These are phyloP conservation scores for Cyclophora punctaria DNA, from an alignment of 2,888 invertebrate genomes.

Conservation along the genomic window DNA sequence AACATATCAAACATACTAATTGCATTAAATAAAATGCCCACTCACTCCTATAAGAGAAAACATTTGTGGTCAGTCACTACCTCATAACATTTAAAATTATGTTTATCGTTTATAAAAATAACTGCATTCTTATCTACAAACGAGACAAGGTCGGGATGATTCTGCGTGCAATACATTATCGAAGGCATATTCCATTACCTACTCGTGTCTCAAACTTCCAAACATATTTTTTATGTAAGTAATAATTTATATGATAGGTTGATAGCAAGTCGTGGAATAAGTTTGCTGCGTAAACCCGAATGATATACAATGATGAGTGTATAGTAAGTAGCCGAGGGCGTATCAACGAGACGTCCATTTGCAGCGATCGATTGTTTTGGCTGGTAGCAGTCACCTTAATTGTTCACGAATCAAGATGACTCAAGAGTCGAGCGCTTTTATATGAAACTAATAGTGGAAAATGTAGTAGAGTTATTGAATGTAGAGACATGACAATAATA, in stretches of 20 bases:
- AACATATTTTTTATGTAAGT: too few species aligned
- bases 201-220: too few species aligned
- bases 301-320: too few species aligned
- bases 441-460: slow-evolving; percentile 26
- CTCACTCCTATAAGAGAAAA: too few species aligned
- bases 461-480: not conserved
- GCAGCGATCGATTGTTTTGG: slow-evolving; percentile 72
- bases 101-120: slow-evolving; percentile 44
- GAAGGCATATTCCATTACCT: not conserved
- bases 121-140: slow-evolving; percentile 41
- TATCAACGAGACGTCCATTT: slow-evolving; percentile 56
- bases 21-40: too few species aligned
- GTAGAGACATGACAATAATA: not conserved
- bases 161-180: not conserved
- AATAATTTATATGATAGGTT: too few species aligned
- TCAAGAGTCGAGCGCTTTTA: slow-evolving; percentile 46
- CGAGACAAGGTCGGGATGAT: slow-evolving; percentile 9
- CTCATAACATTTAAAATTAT: not conserved
- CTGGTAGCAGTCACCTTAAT: slow-evolving; percentile 69
- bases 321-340: slow-evolving; percentile 11
- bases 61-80: too few species aligned
- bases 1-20: too few species aligned
- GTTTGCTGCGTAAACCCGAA: too few species aligned
- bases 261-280: too few species aligned
- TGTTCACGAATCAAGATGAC: slow-evolving; percentile 68